These are phyloP conservation scores for Zygogramma bicolorata DNA, from an alignment of 2,888 invertebrate species.

Conservation along the genomic window DNA sequence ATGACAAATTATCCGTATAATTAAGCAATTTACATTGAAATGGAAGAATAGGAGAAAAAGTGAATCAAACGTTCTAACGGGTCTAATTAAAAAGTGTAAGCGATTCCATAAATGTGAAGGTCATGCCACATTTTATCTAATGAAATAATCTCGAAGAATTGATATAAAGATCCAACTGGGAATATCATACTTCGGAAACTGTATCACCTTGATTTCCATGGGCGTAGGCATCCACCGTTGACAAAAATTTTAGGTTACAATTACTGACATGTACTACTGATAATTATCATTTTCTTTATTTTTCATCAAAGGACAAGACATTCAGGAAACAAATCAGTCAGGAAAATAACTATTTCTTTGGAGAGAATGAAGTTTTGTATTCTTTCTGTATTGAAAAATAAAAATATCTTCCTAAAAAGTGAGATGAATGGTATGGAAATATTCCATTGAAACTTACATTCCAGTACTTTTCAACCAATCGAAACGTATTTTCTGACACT, in stretches of 20 bases:
- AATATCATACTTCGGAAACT: constrained; percentile 56
- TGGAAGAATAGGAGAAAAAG: constrained; percentile 16
- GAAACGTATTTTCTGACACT: too few species aligned
- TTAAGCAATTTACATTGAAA: constrained; percentile 24
- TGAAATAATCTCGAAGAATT: constrained; percentile 18
- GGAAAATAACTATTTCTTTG: too few species aligned
- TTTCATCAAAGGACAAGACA: too few species aligned
- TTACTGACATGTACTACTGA: too few species aligned
- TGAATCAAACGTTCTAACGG: constrained; percentile 10
- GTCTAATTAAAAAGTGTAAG: constrained; percentile 40
- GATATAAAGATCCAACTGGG: constrained; percentile 41
- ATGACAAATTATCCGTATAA: constrained; percentile 18
- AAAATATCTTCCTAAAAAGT: too few species aligned
- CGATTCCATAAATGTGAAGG: constrained; percentile 61
- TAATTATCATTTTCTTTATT: too few species aligned
- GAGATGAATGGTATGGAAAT: too few species aligned
- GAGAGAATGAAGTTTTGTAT: too few species aligned
- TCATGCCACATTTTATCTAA: constrained; percentile 52
- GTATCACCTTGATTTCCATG: constrained; percentile 57
- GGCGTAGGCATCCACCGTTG: constrained; percentile 19
- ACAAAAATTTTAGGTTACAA: neutral
- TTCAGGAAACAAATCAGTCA: too few species aligned
- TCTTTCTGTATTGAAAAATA: too few species aligned
- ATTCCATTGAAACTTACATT: too few species aligned
- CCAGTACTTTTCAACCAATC: too few species aligned